phyloP scores from a whole-genome alignment of 1,140 invertebrate species.

The Trichoplusia ni region DNA sequence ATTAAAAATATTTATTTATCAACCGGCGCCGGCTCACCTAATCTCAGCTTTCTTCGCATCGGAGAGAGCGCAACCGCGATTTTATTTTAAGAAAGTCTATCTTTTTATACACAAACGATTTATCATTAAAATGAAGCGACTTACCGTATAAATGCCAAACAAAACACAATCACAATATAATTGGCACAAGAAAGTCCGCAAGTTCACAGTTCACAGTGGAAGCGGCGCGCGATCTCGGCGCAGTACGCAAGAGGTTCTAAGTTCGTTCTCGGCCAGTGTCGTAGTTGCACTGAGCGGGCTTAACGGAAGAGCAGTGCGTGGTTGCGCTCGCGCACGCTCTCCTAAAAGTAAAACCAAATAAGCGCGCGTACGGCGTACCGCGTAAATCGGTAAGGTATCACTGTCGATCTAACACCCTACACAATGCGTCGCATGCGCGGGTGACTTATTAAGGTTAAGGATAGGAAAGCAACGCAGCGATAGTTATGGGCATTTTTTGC shows the following conservation, averaged over 20 bases:
- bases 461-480: slow-evolving; percentile 53
- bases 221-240: slow-evolving; percentile 34
- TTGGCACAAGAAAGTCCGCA: slow-evolving; percentile 60
- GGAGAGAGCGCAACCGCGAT: slow-evolving; percentile 34
- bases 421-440: slow-evolving; percentile 44
- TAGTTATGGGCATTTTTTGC: slow-evolving; percentile 55
- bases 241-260: slow-evolving; percentile 55
- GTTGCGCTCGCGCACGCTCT: slow-evolving; percentile 64
- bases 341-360: slow-evolving; percentile 66
- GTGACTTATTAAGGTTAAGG: slow-evolving; percentile 72
- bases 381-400: slow-evolving; percentile 63
- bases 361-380: slow-evolving; percentile 46
- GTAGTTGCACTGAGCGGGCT: slow-evolving; percentile 67
- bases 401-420: slow-evolving; percentile 59
- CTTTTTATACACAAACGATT: slow-evolving; percentile 4
- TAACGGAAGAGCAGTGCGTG: slow-evolving; percentile 69
- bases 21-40: slow-evolving; percentile 12
- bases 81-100: slow-evolving; percentile 34
- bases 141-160: slow-evolving; percentile 46
- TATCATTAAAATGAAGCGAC: slow-evolving; percentile 32
- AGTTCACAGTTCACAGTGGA: slow-evolving; percentile 62
- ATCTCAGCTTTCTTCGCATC: slow-evolving; percentile 31
- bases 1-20: slow-evolving; percentile 19
- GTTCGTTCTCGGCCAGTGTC: slow-evolving; percentile 73
- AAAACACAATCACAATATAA: slow-evolving; percentile 56